Base-by-base conservation (phyloP, 2,888 invertebrate species). In the Augiades crinisus region DNA sequence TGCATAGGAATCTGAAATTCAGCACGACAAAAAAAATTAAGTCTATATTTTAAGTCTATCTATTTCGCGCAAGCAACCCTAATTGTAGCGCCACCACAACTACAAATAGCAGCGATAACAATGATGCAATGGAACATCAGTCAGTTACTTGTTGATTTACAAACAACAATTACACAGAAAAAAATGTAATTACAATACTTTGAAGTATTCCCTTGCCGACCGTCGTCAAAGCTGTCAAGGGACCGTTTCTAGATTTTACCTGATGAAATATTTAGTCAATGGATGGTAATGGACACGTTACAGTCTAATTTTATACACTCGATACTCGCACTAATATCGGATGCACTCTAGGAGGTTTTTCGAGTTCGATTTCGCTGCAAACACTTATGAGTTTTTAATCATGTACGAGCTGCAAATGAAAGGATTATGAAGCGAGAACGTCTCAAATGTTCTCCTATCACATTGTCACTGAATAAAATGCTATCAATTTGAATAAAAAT, bases 121-220 rank as follows among this genome's bases (percentile, higher is more conserved):
- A 21, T 21, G 37, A 13, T 16, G 14, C 6, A 40, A 27, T 27
- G 27, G 10, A 27, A 27, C 27, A 10, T n/a, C 7, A 27, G 8
- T 10, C 27, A 27, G 27, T 27, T 24, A 24, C 24, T 40, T 40
- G 24, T 16, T 40, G 24, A 40, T 27, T 27, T 27, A 27, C 40
- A n/a, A 40, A 27, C 24, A 14, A 22, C 16, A 40, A 40, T 40
- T 40, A 40, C 14, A 16, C 14, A 27, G 14, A 24, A 40, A 40
- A n/a, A 40, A 27, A 27, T 27, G 24, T 40, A 40, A 40, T 40
- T 24, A 40, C 24, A 27, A 40, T 40, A 40, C 40, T 40, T 40
- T 40, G 27, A 40, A 40, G 27, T n/a, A 27, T 40, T 40, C 14
- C 24, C 24, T 27, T 40, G 40, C 16, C 40, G 40, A 27, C 40